A percentile compares a stretch with the other conserved stretches of the same genome.
These are phyloP conservation scores for Troglohyphantes excavatus DNA, from an alignment of 2,888 invertebrate species.

Conservation along the genomic window DNA sequence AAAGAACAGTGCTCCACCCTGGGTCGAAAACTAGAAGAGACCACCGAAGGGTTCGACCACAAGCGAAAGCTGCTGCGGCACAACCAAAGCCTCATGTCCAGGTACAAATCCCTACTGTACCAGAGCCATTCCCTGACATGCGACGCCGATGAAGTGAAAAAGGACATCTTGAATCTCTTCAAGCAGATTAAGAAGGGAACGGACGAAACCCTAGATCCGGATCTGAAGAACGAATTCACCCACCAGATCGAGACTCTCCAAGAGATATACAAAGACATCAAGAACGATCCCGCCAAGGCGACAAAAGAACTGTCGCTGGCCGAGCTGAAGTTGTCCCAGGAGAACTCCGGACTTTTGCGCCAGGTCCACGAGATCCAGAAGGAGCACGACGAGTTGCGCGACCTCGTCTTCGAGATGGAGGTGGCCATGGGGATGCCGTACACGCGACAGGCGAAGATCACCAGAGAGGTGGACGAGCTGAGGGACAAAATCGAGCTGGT, in stretches of 20 bases:
- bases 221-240: constrained; percentile 32
- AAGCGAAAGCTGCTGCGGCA: constrained; percentile 22
- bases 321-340: constrained; percentile 54
- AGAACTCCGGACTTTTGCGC: constrained; percentile 48
- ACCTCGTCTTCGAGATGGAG: constrained; percentile 49
- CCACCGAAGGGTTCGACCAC: constrained; percentile 32
- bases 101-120: constrained; percentile 42
- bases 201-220: constrained; percentile 27
- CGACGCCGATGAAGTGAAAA: constrained; percentile 17
- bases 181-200: neutral
- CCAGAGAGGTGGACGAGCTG: constrained; percentile 38
- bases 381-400: constrained; percentile 23
- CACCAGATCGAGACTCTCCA: constrained; percentile 44
- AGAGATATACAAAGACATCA: constrained; percentile 28
- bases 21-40: constrained; percentile 38
- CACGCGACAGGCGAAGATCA: constrained; percentile 22
- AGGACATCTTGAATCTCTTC: constrained; percentile 42
- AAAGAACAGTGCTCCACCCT: constrained; percentile 43
- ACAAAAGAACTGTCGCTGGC: constrained; percentile 36
- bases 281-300: constrained; percentile 26
- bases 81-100: constrained; percentile 24
- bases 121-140: constrained; percentile 23
- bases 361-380: constrained; percentile 48
- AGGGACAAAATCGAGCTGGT: constrained; percentile 62
- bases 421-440: constrained; percentile 29